Evolutionary conservation across 2,888 invertebrate species (phyloP).

Genomic region (Lacanobia oleracea): DNA sequence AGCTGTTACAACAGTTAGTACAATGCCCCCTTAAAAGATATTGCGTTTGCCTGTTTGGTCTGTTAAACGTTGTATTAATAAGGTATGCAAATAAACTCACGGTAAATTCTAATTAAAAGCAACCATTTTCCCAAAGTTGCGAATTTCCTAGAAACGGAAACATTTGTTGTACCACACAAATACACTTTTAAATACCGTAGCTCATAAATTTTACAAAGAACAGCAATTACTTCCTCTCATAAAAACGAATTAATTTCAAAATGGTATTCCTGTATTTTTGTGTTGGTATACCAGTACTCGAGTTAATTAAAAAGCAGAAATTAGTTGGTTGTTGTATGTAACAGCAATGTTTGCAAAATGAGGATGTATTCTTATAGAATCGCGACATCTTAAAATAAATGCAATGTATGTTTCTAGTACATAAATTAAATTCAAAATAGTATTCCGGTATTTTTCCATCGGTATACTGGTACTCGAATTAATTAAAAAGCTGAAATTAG

Average conservation of each 20-base stretch:
- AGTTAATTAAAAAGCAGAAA: constrained; percentile 51
- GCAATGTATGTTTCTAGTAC: too few relatives aligned
- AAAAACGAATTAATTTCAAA: constrained; percentile 51
- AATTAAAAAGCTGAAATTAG: constrained; percentile 47
- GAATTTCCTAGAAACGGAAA: not conserved
- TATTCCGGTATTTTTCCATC: constrained; percentile 4
- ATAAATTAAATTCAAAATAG: constrained; percentile 46
- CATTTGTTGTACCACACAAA: not conserved
- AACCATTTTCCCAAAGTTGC: not conserved
- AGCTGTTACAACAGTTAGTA: too few relatives aligned
- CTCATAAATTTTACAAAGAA: constrained; percentile 35
- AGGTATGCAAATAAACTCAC: not conserved
- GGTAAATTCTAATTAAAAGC: not conserved
- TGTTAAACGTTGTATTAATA: not conserved
- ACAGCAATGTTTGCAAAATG: too few relatives aligned
- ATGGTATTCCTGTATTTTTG: constrained; percentile 13
- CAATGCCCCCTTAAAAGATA: too few relatives aligned
- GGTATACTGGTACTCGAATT: constrained; percentile 26
- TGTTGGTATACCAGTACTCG: constrained; percentile 7
- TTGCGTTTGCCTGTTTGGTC: too few relatives aligned
- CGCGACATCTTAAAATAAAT: too few relatives aligned
- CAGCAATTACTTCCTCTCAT: constrained; percentile 36
- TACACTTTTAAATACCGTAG: constrained; percentile 35
- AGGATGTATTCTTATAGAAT: too few relatives aligned
- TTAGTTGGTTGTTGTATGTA: constrained; percentile 1